Evolutionary conservation across 2,888 invertebrate species (phyloP).

Genomic region (Ichneumoninae sp.): DNA sequence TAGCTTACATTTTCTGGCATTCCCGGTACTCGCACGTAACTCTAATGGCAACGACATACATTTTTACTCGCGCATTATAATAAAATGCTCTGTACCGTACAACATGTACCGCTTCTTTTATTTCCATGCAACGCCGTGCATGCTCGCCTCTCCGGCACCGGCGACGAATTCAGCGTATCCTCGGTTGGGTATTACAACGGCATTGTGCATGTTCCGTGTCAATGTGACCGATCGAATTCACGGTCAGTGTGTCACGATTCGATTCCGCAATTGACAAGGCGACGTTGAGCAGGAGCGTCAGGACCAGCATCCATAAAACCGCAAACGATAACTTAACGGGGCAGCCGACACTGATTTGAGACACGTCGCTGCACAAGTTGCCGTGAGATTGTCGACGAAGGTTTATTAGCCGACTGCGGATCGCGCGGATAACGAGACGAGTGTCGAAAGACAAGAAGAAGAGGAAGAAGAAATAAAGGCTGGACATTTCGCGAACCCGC

Average conservation of each 20-base stretch:
- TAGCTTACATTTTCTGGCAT: too few species aligned
- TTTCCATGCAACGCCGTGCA: too few species aligned
- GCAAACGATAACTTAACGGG: slow-evolving; percentile 60
- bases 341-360: slow-evolving; percentile 47
- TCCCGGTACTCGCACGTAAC: too few species aligned
- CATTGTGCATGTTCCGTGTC: slow-evolving; percentile 1
- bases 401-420: slow-evolving; percentile 17
- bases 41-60: too few species aligned
- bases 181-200: not conserved
- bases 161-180: not conserved
- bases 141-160: too few species aligned
- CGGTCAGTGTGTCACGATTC: slow-evolving; percentile 41
- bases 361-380: slow-evolving; percentile 56
- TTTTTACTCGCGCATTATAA: too few species aligned
- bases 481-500: slow-evolving; percentile 7
- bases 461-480: not conserved
- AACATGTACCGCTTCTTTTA: too few species aligned
- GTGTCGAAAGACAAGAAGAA: not conserved
- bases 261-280: slow-evolving; percentile 31
- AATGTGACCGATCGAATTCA: slow-evolving; percentile 35
- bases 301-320: slow-evolving; percentile 41
- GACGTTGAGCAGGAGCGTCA: slow-evolving; percentile 8
- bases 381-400: slow-evolving; percentile 5
- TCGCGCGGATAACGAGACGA: slow-evolving; percentile 14
- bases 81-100: too few species aligned